Evolutionary conservation across 2,113 vertebrate genomes (phyloP).

Genomic region (Mesocricetus auratus): DNA sequence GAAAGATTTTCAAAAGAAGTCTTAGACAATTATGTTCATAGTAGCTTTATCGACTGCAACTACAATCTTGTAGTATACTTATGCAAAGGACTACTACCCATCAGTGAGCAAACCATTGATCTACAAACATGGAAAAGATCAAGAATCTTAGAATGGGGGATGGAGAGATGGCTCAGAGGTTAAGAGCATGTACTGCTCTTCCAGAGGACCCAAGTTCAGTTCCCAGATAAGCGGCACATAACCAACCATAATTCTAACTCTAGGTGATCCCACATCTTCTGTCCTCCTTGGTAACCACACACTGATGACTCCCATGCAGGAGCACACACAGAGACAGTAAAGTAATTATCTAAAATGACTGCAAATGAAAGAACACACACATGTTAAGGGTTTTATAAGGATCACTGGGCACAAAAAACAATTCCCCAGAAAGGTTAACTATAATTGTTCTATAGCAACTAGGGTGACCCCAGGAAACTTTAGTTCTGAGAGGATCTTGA

Average conservation of each 20-base stretch:
- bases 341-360: background rate
- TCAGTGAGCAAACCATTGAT: background rate
- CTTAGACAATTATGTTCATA: background rate
- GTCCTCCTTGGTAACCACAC: background rate
- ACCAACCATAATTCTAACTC: background rate
- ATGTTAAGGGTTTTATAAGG: background rate
- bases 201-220: background rate
- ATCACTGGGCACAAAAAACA: background rate
- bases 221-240: background rate
- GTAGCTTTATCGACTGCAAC: background rate
- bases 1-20: slow-evolving; percentile 33
- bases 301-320: background rate
- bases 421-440: background rate
- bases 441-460: background rate
- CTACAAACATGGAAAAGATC: background rate
- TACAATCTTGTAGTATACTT: background rate
- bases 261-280: background rate
- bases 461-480: background rate
- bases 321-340: background rate
- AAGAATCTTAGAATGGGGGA: background rate
- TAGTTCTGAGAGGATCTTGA: background rate
- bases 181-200: background rate
- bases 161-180: background rate
- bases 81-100: background rate
- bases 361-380: background rate